Conservation (phyloP, 2,888 invertebrate genomes). For the Habrosyne pyritoides region DNA sequence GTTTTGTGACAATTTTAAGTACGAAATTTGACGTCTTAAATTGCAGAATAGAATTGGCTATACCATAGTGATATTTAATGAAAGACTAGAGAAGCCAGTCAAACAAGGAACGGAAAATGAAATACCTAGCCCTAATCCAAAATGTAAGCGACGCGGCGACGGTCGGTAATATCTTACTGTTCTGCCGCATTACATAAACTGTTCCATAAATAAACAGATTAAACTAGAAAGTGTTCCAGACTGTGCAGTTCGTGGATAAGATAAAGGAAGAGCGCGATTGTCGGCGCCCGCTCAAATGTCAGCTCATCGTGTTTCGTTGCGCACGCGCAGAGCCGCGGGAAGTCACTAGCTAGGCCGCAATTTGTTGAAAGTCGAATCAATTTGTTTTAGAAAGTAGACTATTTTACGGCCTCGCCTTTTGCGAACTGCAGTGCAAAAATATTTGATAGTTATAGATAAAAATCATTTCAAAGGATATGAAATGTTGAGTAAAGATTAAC, state of each 20-base stretch:
- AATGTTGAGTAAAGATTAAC: background rate
- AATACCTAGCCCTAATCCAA: background rate
- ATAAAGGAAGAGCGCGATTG: constrained; percentile 47
- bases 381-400: constrained; percentile 79
- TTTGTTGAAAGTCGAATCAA: constrained; percentile 80
- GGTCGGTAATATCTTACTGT: background rate
- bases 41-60: no score
- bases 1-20: constrained; percentile 28
- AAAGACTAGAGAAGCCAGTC: background rate
- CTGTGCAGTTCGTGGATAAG: constrained; percentile 15
- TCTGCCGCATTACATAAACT: background rate
- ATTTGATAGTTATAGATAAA: constrained; percentile 29
- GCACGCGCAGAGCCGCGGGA: constrained; percentile 37
- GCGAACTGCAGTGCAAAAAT: constrained; percentile 36
- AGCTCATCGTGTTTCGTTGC: constrained; percentile 50
- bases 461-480: background rate
- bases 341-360: constrained; percentile 44
- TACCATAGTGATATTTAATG: background rate
- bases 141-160: background rate
- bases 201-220: background rate
- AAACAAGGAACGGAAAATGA: background rate
- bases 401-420: constrained; percentile 54
- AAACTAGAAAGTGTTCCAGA: constrained; percentile 5
- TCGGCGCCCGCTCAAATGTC: constrained; percentile 48
- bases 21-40: background rate